Evolutionary conservation across 2,888 invertebrate genomes (phyloP), one percentile per base, ranked within the genome.

Genomic region (Ptilodon capucinus): DNA sequence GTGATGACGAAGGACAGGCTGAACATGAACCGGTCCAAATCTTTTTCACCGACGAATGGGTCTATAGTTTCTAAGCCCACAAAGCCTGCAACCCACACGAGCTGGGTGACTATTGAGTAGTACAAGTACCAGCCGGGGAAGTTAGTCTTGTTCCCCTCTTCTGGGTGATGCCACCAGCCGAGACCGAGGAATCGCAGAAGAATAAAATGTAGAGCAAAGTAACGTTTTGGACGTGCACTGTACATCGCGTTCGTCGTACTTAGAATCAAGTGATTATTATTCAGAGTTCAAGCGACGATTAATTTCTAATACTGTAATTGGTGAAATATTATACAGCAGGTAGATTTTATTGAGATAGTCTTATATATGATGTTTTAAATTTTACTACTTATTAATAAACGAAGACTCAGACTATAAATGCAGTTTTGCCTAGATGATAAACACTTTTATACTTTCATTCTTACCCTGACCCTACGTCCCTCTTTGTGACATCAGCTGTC

Each of bases 91-190:
- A 90, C 89, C 86, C 86, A 90, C 7, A 90, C 69, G 0, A 86
- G 46, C 63, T 88, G 81, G 0, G 89, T 88, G 2, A 80, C 40
- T 43, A 90, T 78, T 0, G 86, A 69, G 60, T 91, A 91, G 54
- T 81, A 88, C 1, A 90, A 45, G 47, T 91, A 91, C 65, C 73
- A 77, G 34, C 84, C 81, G 1, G 78, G 79, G 51, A 90, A 90
- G 55, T 91, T 91, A 3, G 65, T 65, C 0, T 73, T 81, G 13
- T 86, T 73, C 1, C 49, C 65, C 68, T 89, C 81, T 46, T 90
- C 87, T 0, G 91, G 89, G 42, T 85, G 80, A 56, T 91, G 91
- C 90, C 90, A 91, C 91, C 90, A 90, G 18, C 91, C 91, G 0
- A 91, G 58, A 0, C 90, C 90, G 4, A 90, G 67, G 43, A 83